Percentiles rank a stretch among this genome's conserved stretches.
Conservation (phyloP, 2,888 invertebrate species). For the Nymphalis urticae region DNA sequence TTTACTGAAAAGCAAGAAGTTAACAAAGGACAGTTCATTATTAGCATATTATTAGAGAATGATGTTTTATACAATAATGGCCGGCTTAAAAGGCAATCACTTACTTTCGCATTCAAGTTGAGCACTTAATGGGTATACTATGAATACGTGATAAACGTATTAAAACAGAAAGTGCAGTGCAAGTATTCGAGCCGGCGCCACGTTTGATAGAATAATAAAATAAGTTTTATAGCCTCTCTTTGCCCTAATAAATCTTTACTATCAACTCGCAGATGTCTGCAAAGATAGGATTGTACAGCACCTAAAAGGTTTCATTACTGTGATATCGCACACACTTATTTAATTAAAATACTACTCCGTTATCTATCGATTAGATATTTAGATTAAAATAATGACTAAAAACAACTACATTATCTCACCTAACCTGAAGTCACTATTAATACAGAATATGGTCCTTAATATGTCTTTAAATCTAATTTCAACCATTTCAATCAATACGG, state of each 20-base stretch:
- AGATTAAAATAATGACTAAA: not conserved
- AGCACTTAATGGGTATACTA: constrained; percentile 31
- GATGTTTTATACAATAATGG: constrained; percentile 11
- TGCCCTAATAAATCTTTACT: constrained; percentile 55
- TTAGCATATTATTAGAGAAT: not conserved
- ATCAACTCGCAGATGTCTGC: constrained; percentile 19
- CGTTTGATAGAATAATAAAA: constrained; percentile 68
- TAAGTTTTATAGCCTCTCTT: constrained; percentile 64
- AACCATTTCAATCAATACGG: too few species aligned
- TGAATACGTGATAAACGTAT: constrained; percentile 35
- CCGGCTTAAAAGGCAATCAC: constrained; percentile 14
- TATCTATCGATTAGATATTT: not conserved
- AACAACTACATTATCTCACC: not conserved
- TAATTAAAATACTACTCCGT: not conserved
- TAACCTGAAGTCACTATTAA: too few species aligned
- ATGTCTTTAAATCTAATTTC: too few species aligned
- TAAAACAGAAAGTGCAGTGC: constrained; percentile 35
- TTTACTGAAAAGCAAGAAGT: too few species aligned
- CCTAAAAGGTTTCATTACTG: not conserved
- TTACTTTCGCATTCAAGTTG: constrained; percentile 25
- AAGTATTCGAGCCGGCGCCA: constrained; percentile 32
- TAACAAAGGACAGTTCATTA: not conserved
- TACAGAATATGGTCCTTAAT: too few species aligned
- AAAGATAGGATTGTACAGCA: constrained; percentile 8
- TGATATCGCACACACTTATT: not conserved